A percentile compares a stretch with the other conserved stretches of the same genome.
phyloP scores from a whole-genome alignment of 1,140 invertebrate genomes.

The Magallana gigas region DNA sequence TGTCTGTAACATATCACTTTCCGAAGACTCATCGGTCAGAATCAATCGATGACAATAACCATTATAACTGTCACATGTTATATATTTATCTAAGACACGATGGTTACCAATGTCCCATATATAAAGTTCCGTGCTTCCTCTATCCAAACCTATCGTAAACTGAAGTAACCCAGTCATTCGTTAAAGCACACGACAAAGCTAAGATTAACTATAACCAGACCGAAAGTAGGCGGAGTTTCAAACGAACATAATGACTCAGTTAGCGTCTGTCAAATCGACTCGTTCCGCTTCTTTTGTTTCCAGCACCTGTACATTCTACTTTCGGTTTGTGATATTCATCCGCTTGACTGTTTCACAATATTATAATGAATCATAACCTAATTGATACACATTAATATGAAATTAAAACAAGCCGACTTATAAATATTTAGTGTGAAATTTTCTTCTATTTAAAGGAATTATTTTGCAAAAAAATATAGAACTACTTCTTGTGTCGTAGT shows the following conservation, averaged over 20 bases:
- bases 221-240: conserved; percentile 20
- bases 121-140: not conserved
- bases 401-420: too few species aligned
- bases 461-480: not conserved
- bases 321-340: conserved; percentile 16
- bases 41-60: not conserved
- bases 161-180: conserved; percentile 32
- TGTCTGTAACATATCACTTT: not conserved
- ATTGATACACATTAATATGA: too few species aligned
- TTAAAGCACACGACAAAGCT: conserved; percentile 26
- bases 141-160: not conserved
- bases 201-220: conserved; percentile 18
- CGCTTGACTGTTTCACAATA: not conserved
- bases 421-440: too few species aligned
- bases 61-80: too few species aligned
- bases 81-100: not conserved
- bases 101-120: not conserved
- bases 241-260: conserved; percentile 29
- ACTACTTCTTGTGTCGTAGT: not conserved
- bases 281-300: conserved; percentile 29
- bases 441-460: too few species aligned
- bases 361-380: too few species aligned
- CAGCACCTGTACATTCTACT: conserved; percentile 6
- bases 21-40: not conserved
- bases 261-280: conserved; percentile 29